phyloP scores from a whole-genome alignment of 2,113 vertebrate genomes.

The Psettodes erumei region DNA sequence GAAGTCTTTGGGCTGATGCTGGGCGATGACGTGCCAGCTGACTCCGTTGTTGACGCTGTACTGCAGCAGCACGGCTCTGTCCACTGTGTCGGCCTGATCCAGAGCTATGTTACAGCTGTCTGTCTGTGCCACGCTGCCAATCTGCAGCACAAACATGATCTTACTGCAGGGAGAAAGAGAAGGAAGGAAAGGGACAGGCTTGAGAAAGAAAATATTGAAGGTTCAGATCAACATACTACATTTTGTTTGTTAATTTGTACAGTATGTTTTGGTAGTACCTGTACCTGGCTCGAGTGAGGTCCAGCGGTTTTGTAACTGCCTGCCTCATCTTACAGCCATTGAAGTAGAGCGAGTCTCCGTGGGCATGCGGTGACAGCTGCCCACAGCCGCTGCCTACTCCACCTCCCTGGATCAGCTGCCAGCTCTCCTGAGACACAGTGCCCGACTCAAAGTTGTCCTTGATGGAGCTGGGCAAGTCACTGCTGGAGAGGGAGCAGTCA shows the following conservation, averaged over 20 bases:
- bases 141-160: constrained; percentile 99
- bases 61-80: constrained; percentile 95
- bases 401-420: constrained; percentile 96
- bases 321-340: constrained; percentile 96
- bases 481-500: constrained; percentile 93
- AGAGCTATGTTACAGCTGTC: constrained; percentile 96
- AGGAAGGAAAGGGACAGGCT: constrained; percentile 6
- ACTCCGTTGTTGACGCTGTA: constrained; percentile 97
- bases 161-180: constrained; percentile 85
- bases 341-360: constrained; percentile 97
- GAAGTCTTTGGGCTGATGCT: constrained; percentile 99
- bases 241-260: constrained; percentile 11
- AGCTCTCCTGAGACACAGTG: constrained; percentile 92
- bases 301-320: constrained; percentile 94
- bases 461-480: constrained; percentile 94
- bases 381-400: constrained; percentile 95
- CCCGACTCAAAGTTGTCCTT: constrained; percentile 99
- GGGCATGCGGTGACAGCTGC: constrained; percentile 95
- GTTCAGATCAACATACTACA: not conserved
- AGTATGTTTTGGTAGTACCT: constrained; percentile 62
- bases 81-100: constrained; percentile 89
- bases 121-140: constrained; percentile 95
- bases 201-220: not conserved
- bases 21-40: constrained; percentile 97
- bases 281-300: constrained; percentile 98